Base-by-base conservation (phyloP, 2,888 invertebrate species). In the Zelleria hepariella region DNA sequence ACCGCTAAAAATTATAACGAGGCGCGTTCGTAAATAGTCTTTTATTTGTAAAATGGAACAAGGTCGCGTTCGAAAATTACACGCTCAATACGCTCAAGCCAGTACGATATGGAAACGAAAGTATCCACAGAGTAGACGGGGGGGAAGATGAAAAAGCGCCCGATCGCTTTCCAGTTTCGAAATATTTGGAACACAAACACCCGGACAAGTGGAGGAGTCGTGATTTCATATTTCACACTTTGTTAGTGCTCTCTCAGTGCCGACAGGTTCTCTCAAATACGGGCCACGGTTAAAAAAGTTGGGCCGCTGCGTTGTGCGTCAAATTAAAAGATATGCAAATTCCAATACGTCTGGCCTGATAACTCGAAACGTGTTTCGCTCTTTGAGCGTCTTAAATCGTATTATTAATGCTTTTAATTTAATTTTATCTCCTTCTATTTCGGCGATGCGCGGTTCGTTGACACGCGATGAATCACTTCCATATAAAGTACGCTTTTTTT, bases 171-270 rank as follows among this genome's bases (percentile, higher is more conserved):
- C 74, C 66, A 74, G 75, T 82, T 82, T 80, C 80, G 77, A 80
- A 78, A 80, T 84, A 87, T 88, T 86, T 82, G 79, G 82, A 83
- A 83, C 82, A 79, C 85, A 86, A 87, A 88, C 82, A 83, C 18
- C 72, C 75, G 75, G 72, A 75, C 81, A 74, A 80, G 80, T 80
- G 77, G 77, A 74, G 75, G 78, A 82, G 76, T 88, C 88, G 88
- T 88, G 88, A 88, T 88, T 88, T 86, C 86, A 86, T 88, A 86
- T 86, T 88, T 88, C 86, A 87, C 88, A 88, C 88, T 86, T 82
- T 73, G 75, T 75, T 73, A 78, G 83, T 81, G 57, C 57, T 23
- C 23, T 59, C 59, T 55, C 53, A 57, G 53, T 57, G 76, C 70
- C 71, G 75, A 83, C 85, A 79, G 82, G 86, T 85, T 82, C 75